Evolutionary conservation across 2,113 vertebrate genomes (phyloP).

Genomic region (Vireo altiloquus): DNA sequence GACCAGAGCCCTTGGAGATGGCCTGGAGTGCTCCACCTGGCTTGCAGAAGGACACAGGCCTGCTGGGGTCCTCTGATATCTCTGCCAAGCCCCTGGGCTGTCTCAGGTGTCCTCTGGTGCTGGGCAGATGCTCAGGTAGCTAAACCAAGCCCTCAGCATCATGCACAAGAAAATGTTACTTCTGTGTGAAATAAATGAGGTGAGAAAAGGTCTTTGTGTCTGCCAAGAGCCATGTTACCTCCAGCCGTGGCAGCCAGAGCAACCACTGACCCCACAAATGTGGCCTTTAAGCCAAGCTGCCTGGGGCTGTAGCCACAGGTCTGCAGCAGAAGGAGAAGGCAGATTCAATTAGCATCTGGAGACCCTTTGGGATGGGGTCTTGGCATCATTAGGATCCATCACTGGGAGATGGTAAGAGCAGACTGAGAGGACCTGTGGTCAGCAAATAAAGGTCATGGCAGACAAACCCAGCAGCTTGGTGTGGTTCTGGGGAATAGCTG

Average conservation of each 20-base stretch:
- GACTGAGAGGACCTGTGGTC: not conserved
- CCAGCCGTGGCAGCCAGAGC: not conserved
- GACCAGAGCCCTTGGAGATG: not conserved
- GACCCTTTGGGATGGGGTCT: not conserved
- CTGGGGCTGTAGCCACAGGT: not conserved
- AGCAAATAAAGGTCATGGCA: not conserved
- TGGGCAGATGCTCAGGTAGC: not conserved
- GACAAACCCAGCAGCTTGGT: accelerated
- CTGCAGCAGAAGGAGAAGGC: not conserved
- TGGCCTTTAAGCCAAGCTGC: not conserved
- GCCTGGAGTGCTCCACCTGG: not conserved
- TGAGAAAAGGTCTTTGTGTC: not conserved
- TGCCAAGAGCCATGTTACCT: accelerated
- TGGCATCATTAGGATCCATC: not conserved
- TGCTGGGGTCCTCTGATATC: not conserved
- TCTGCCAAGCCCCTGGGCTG: not conserved
- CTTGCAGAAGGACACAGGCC: not conserved
- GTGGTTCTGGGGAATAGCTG: not conserved
- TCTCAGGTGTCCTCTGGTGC: not conserved
- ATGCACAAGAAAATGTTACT: not conserved
- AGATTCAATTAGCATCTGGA: not conserved
- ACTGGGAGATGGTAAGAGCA: not conserved
- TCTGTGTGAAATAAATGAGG: not conserved
- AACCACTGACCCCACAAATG: accelerated
- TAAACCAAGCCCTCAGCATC: not conserved